Base-by-base conservation (phyloP, 2,113 vertebrate genomes). In the Pygoscelis antarcticus region DNA sequence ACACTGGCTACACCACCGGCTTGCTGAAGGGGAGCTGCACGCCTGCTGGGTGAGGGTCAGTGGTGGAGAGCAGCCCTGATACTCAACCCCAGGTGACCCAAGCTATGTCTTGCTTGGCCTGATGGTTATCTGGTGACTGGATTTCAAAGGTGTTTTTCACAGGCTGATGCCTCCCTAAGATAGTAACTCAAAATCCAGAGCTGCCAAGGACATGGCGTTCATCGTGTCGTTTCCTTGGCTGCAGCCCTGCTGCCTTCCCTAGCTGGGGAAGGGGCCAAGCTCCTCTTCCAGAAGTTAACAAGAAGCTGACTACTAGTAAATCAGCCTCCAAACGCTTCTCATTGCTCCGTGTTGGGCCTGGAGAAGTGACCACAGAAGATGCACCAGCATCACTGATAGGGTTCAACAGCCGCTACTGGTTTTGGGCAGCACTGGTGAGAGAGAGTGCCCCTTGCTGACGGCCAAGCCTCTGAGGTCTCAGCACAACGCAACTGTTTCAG, bases 381-480 rank as follows among this genome's bases (percentile, higher is more conserved):
- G 13, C 38, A 54, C 11, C n/a, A 32, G 62, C 40, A 49, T 54
- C 25, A 9, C 60, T 34, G 16, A 9, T 21, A 20, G 7, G 4
- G n/a, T 25, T 86, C 32, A 54, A 11, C 21, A 51, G 52, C 17
- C 23, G 5, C 9, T 18, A 5, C 38, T 49, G 38, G 9, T n/a
- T 52, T 58, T 14, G 66, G 46, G 23, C 47, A 68, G 64, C 34
- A 17, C 57, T 8, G 30, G 14, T 3, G 38, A 38, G 19, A 71
- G 5, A 23, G 10, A 5, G 4, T 1, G 5, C 22, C 26, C 51
- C 62, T 66, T 51, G n/a, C 17, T 0, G 2, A 27, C 0, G 7
- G 30, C 18, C 25, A 40, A 64, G 20, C 9, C 38, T 3, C 57
- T 30, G 46, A 65, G 34, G 10, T 91, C n/a, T 54, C 34, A 58